A percentile compares a stretch with the other conserved stretches of the same genome.
Evolutionary conservation across 2,797 vertebrate species (phyloP).

Genomic region (Bovichtus variegatus): DNA sequence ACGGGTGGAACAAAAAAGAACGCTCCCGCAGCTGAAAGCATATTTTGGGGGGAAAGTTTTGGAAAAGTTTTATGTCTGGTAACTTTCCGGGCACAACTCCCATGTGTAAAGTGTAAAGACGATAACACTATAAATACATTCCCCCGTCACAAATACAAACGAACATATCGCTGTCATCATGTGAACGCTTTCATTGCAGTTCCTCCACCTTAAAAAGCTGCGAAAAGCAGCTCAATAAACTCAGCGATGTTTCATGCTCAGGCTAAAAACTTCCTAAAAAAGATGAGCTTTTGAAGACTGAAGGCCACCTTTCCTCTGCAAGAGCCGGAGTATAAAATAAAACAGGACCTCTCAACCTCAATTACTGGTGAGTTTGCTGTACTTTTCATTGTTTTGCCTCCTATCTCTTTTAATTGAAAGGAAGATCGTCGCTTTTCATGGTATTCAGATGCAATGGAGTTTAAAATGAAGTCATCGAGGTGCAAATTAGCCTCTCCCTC

Average conservation of each 20-base stretch:
- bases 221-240: neutral
- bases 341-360: constrained; percentile 19
- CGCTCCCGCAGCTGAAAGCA: constrained; percentile 17
- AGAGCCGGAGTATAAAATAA: neutral
- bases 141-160: constrained; percentile 16
- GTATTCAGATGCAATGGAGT: constrained; percentile 43
- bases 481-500: constrained; percentile 53
- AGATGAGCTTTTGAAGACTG: constrained; percentile 8
- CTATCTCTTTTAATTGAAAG: constrained; percentile 54
- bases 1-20: constrained; percentile 12
- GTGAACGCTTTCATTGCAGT: constrained; percentile 5
- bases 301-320: constrained; percentile 6
- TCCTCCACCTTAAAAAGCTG: neutral
- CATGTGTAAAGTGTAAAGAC: constrained; percentile 11
- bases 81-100: constrained; percentile 34
- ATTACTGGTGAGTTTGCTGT: constrained; percentile 25
- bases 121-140: constrained; percentile 31
- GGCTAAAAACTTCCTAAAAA: constrained; percentile 2
- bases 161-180: constrained; percentile 12
- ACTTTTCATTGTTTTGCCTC: constrained; percentile 28
- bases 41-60: constrained; percentile 26
- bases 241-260: neutral
- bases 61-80: constrained; percentile 14
- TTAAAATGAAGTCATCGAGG: constrained; percentile 56
- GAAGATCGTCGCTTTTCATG: constrained; percentile 24